Percentiles rank a stretch among this genome's conserved stretches.
phyloP scores from a whole-genome alignment of 2,113 vertebrate genomes.

The Alouatta palliata region DNA sequence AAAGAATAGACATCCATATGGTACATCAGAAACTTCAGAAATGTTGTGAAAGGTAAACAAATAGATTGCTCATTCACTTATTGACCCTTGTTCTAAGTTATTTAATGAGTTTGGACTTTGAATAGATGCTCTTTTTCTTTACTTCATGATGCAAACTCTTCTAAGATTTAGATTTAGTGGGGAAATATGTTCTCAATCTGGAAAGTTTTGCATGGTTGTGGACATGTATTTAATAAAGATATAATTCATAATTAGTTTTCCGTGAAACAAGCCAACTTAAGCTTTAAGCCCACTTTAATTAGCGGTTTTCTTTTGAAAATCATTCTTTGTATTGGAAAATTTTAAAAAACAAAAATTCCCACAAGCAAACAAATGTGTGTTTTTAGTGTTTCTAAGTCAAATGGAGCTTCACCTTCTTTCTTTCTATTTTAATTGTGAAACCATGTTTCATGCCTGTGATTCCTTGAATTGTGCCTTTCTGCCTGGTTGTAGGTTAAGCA shows the following conservation, averaged over 20 bases:
- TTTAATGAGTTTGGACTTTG: neutral
- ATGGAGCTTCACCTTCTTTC: neutral
- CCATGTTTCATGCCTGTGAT: neutral
- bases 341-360: neutral
- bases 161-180: constrained; percentile 28
- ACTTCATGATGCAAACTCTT: neutral
- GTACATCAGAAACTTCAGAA: neutral
- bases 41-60: neutral
- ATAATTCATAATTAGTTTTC: constrained; percentile 58
- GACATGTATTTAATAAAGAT: constrained; percentile 54
- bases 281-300: constrained; percentile 43
- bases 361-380: neutral
- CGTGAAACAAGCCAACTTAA: constrained; percentile 51
- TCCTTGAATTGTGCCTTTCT: neutral
- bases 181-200: neutral
- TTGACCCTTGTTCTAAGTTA: neutral
- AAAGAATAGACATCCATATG: neutral
- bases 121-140: constrained; percentile 8
- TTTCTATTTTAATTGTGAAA: neutral
- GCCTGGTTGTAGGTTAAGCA: neutral
- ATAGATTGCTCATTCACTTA: neutral
- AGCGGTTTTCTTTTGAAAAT: constrained; percentile 39
- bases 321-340: constrained; percentile 45
- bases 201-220: neutral
- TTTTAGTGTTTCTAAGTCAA: constrained; percentile 39